A percentile compares a stretch with the other conserved stretches of the same genome.
These are phyloP conservation scores for Nymphalis c-album DNA, from an alignment of 2,888 invertebrate species.

Conservation along the genomic window DNA sequence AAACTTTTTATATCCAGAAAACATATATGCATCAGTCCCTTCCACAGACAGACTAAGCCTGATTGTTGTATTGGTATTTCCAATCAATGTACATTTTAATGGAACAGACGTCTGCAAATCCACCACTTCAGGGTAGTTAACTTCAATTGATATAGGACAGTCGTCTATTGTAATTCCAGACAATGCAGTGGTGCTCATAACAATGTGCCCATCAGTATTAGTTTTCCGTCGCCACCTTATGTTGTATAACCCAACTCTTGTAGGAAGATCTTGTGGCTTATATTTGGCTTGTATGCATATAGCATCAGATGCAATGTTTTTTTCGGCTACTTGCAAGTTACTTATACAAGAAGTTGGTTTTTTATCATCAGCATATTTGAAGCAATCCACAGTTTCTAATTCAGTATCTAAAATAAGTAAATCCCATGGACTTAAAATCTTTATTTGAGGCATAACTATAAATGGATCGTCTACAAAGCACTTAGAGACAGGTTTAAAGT, in stretches of 20 bases:
- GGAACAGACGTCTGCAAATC: constrained; percentile 86
- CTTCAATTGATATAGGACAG: constrained; percentile 82
- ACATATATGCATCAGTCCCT: constrained; percentile 95
- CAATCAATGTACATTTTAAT: constrained; percentile 86
- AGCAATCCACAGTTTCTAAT: constrained; percentile 82
- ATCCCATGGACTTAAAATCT: constrained; percentile 86
- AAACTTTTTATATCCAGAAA: constrained; percentile 95
- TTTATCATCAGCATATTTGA: constrained; percentile 56
- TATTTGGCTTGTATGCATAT: constrained; percentile 67
- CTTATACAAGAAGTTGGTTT: constrained; percentile 65
- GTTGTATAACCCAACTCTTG: constrained; percentile 72
- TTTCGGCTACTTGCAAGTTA: constrained; percentile 67
- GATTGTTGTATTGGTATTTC: constrained; percentile 86
- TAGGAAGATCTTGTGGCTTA: constrained; percentile 69
- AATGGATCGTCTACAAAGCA: constrained; percentile 86
- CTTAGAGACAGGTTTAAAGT: constrained; percentile 84
- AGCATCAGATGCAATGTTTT: constrained; percentile 70
- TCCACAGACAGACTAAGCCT: constrained; percentile 89
- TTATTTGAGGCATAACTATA: constrained; percentile 85
- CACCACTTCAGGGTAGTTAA: constrained; percentile 87
- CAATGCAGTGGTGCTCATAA: constrained; percentile 80
- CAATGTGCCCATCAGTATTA: constrained; percentile 54
- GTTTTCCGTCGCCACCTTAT: constrained; percentile 70
- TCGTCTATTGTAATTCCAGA: constrained; percentile 82
- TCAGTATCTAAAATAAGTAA: constrained; percentile 84